phyloP scores from a whole-genome alignment of 1,140 invertebrate genomes.

The Ceratina japonica region DNA sequence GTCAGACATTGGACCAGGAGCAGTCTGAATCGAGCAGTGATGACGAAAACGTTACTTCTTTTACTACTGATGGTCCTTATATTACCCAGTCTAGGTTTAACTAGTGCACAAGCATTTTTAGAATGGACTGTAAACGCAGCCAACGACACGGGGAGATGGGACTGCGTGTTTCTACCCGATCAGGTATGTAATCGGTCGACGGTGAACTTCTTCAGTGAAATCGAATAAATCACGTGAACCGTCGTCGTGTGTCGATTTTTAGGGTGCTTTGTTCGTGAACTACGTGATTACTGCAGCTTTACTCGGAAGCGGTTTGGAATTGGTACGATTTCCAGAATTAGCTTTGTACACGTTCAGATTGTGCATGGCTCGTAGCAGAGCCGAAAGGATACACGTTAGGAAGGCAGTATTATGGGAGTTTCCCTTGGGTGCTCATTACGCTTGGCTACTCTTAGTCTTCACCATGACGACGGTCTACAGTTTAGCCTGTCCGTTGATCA shows the following conservation, averaged over 20 bases:
- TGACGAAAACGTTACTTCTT: constrained; percentile 96
- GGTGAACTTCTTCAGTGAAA: too few species aligned
- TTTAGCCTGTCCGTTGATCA: constrained; percentile 94
- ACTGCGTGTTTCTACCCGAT: constrained; percentile 96
- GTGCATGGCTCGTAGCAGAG: constrained; percentile 89
- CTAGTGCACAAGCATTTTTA: constrained; percentile 88
- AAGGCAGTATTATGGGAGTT: constrained; percentile 96
- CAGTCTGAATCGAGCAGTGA: constrained; percentile 94
- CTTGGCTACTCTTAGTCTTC: constrained; percentile 96
- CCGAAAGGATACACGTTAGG: constrained; percentile 93
- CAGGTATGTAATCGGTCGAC: too few species aligned
- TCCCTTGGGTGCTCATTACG: constrained; percentile 96
- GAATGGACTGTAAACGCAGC: constrained; percentile 83
- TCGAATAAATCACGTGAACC: too few species aligned
- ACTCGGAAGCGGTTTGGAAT: constrained; percentile 93
- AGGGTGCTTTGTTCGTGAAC: constrained; percentile 97
- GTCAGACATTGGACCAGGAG: constrained; percentile 95
- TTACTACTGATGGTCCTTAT: constrained; percentile 97
- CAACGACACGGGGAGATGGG: constrained; percentile 86
- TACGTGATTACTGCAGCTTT: constrained; percentile 97
- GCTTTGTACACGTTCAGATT: constrained; percentile 92
- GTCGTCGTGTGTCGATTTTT: too few species aligned
- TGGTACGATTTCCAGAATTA: constrained; percentile 96
- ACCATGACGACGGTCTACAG: constrained; percentile 95
- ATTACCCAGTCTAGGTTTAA: constrained; percentile 94